These are phyloP conservation scores for Galerucella pusilla DNA, from an alignment of 2,888 invertebrate genomes.

Conservation along the genomic window DNA sequence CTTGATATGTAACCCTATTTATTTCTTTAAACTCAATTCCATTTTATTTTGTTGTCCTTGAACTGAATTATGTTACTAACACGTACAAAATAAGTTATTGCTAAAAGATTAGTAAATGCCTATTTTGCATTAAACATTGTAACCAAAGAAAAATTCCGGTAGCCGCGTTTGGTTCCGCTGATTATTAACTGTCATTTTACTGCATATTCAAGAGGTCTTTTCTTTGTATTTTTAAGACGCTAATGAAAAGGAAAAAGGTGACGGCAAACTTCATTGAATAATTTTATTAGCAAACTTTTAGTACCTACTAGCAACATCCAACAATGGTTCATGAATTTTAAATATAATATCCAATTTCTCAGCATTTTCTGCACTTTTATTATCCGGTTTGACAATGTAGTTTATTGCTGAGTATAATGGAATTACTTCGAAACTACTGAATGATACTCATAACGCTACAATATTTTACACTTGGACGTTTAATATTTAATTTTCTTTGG, in stretches of 20 bases:
- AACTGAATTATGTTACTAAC: background rate
- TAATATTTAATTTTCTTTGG: slow-evolving; percentile 35
- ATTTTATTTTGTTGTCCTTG: background rate
- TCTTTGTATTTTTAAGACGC: slow-evolving; percentile 37
- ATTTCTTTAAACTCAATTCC: no score
- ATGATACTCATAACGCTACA: slow-evolving; percentile 35
- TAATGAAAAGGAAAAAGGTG: slow-evolving; percentile 42
- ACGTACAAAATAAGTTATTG: background rate
- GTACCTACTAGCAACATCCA: slow-evolving; percentile 40
- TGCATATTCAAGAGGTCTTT: slow-evolving; percentile 34
- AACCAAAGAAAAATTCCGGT: slow-evolving; percentile 38
- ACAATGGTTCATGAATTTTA: slow-evolving; percentile 42
- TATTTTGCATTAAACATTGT: slow-evolving; percentile 42
- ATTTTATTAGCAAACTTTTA: slow-evolving; percentile 45
- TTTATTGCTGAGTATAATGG: slow-evolving; percentile 36
- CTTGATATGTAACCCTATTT: no score
- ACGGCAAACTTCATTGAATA: slow-evolving; percentile 41
- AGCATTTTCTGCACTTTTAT: slow-evolving; percentile 37
- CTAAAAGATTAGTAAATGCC: background rate
- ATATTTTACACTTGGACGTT: slow-evolving; percentile 34
- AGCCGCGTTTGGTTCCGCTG: slow-evolving; percentile 43
- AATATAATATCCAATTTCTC: slow-evolving; percentile 40
- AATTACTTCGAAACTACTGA: slow-evolving; percentile 37
- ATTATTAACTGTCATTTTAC: slow-evolving; percentile 43
- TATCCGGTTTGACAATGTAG: slow-evolving; percentile 37